Evolutionary conservation across 2,888 invertebrate species (phyloP).

Genomic region (Megastigmus dorsalis): DNA sequence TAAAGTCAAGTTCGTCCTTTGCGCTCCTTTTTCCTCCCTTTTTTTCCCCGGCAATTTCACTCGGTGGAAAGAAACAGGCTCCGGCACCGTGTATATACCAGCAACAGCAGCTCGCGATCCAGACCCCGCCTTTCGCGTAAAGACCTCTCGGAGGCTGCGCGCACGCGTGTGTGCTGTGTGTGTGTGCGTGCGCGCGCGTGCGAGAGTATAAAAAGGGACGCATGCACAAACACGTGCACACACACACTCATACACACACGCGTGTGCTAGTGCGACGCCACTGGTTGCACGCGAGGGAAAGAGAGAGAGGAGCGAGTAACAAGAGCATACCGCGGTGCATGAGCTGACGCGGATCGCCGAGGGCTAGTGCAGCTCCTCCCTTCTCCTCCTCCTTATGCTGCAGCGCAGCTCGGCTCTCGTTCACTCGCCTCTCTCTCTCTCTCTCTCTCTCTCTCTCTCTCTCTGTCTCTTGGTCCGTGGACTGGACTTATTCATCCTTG

Average conservation of each 20-base stretch:
- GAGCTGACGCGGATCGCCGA: constrained; percentile 61
- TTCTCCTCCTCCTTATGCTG: constrained; percentile 12
- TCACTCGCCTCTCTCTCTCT: constrained; percentile 8
- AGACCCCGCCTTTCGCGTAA: constrained; percentile 22
- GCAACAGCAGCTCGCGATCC: too few species aligned
- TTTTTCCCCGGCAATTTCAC: too few species aligned
- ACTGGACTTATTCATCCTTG: background rate
- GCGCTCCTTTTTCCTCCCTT: too few species aligned
- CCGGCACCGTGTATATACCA: too few species aligned
- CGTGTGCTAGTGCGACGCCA: constrained; percentile 65
- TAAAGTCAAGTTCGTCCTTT: constrained; percentile 7
- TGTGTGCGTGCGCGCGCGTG: background rate
- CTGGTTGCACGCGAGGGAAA: constrained; percentile 62
- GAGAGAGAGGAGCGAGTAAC: constrained; percentile 56
- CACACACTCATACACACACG: constrained; percentile 11
- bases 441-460: constrained; percentile 7
- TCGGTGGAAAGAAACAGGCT: constrained; percentile 30
- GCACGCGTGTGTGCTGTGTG: too few species aligned
- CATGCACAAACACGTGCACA: constrained; percentile 8
- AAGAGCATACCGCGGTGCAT: constrained; percentile 64
- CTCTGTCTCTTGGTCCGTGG: too few species aligned
- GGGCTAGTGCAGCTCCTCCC: constrained; percentile 60
- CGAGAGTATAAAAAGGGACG: constrained; percentile 43
- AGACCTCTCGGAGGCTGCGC: too few species aligned
- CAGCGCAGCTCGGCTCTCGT: background rate